phyloP scores from a whole-genome alignment of 1,140 invertebrate species.

The Hermatobates lingyangjiaoensis region DNA sequence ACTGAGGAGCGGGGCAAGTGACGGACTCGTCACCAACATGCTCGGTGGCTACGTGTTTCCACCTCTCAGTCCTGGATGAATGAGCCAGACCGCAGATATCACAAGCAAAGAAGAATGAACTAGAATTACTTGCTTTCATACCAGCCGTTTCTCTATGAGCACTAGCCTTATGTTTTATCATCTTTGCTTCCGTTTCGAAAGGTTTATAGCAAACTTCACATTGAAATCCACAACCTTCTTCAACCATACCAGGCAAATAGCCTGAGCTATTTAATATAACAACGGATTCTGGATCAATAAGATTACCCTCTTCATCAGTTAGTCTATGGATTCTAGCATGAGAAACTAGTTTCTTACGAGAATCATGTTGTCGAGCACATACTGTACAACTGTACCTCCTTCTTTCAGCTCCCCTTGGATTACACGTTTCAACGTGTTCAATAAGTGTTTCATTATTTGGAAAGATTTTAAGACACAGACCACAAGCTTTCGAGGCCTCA shows the following conservation, averaged over 20 bases:
- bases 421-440: constrained; percentile 31
- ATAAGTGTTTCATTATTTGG: constrained; percentile 28
- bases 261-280: constrained; percentile 13
- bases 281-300: constrained; percentile 26
- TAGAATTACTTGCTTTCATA: constrained; percentile 12
- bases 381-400: constrained; percentile 25
- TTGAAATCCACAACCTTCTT: constrained; percentile 24
- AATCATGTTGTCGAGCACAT: constrained; percentile 37
- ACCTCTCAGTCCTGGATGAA: constrained; percentile 31
- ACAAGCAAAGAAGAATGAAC: constrained; percentile 27
- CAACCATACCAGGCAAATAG: constrained; percentile 8
- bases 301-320: constrained; percentile 23
- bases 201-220: constrained; percentile 29
- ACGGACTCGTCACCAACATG: constrained; percentile 26
- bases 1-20: constrained; percentile 26
- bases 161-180: constrained; percentile 29
- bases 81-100: constrained; percentile 31
- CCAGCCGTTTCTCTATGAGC: constrained; percentile 21
- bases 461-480: constrained; percentile 34
- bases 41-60: constrained; percentile 28
- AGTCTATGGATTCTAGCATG: constrained; percentile 35
- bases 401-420: constrained; percentile 19
- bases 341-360: constrained; percentile 32
- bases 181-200: constrained; percentile 29
- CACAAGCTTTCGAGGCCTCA: constrained; percentile 33